phyloP scores from a whole-genome alignment of 2,113 vertebrate species.

The Dromiciops gliroides region DNA sequence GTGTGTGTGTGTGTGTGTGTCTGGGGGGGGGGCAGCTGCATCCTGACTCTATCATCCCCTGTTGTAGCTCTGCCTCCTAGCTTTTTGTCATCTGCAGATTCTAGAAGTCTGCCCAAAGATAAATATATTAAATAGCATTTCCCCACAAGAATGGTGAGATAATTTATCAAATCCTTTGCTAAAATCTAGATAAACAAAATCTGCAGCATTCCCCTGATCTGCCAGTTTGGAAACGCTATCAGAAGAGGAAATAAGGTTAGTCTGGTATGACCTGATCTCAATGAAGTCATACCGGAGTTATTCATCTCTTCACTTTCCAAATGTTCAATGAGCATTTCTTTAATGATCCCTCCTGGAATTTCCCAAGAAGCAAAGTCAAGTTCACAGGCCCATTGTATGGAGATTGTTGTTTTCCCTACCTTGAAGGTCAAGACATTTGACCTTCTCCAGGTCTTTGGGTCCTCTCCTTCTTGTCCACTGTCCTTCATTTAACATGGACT shows the following conservation, averaged over 20 bases:
- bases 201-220: neutral
- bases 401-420: neutral
- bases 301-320: neutral
- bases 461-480: neutral
- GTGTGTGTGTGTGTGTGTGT: too few species aligned
- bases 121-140: neutral
- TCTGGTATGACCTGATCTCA: neutral
- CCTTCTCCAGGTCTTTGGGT: neutral
- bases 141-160: neutral
- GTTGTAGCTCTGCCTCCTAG: neutral
- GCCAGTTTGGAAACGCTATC: neutral
- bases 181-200: neutral
- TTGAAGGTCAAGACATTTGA: neutral
- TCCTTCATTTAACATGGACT: neutral
- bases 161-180: neutral
- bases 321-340: neutral
- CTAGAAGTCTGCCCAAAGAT: neutral
- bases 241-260: neutral
- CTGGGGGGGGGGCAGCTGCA: too few species aligned
- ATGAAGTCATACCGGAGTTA: neutral
- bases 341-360: neutral
- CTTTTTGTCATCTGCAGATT: neutral
- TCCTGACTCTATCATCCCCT: neutral
- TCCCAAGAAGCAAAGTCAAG: neutral
- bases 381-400: neutral